Evolutionary conservation across 1,140 invertebrate genomes (phyloP).

Genomic region (Pissodes strobi): DNA sequence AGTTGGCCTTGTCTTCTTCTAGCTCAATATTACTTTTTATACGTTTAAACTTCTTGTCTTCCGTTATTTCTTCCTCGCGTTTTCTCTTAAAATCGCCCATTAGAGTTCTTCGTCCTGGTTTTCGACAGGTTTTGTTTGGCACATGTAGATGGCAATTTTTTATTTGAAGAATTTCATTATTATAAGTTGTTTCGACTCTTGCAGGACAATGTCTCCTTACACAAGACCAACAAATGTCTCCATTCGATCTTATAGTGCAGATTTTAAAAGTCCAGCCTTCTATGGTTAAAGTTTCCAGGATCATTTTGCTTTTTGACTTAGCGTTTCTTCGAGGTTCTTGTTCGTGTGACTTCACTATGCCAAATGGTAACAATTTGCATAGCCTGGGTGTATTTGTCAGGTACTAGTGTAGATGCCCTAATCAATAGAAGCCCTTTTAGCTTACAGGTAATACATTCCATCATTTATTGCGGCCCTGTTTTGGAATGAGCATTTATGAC

Average conservation of each 20-base stretch:
- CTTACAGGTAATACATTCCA: too few species aligned
- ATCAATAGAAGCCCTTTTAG: too few species aligned
- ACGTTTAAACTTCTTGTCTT: neutral
- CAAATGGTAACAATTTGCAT: too few species aligned
- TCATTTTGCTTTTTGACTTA: too few species aligned
- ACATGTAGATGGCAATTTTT: slow-evolving; percentile 5
- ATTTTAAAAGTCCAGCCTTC: neutral
- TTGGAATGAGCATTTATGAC: too few species aligned
- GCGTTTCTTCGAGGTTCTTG: too few species aligned
- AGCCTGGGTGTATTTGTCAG: too few species aligned
- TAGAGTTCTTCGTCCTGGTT: neutral
- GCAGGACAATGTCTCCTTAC: neutral
- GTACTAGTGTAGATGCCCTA: too few species aligned
- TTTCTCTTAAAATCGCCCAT: slow-evolving; percentile 1
- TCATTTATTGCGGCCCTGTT: too few species aligned
- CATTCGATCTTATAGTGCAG: neutral
- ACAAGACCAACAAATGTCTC: slow-evolving; percentile 7
- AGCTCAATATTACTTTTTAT: neutral
- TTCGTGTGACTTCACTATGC: too few species aligned
- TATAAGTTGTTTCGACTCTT: neutral
- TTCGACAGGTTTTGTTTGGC: too few species aligned
- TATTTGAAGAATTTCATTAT: neutral
- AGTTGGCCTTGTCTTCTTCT: neutral
- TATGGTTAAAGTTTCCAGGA: neutral
- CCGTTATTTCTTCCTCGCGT: neutral